Evolutionary conservation across 1,140 invertebrate species (phyloP), one percentile per base, ranked within the genome.

Genomic region (Drosophila elegans): DNA sequence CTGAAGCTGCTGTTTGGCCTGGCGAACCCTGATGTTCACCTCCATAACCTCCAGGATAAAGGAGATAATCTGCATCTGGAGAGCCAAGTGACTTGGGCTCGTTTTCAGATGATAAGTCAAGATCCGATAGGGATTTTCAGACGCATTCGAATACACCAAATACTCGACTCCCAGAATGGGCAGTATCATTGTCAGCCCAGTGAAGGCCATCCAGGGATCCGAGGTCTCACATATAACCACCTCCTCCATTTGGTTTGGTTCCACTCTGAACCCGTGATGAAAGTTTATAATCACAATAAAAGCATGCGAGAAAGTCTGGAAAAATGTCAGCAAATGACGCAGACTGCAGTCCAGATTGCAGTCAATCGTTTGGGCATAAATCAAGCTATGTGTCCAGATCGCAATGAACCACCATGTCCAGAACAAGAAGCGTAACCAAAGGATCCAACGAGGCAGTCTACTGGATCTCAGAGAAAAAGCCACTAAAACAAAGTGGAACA

Each of bases 281-380:
- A 78, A 84, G 2, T 62, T 66, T 10, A 56, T 53, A n/a, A 54
- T 16, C 42, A 89, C n/a, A 7, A 89, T 56, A 10, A 60, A 29
- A 11, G 41, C 27, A 49, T 89, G 84, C 1, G 66, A 49, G 2
- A 39, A 0, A 0, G 77, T 78, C n/a, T 59, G 48, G 25, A 34
- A 49, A 2, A 60, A 3, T 16, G 64, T 63, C n/a, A 80, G 45
- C 4, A 54, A 38, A 1, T 64, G 29, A 1, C 60, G 13, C n/a
- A 84, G 36, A 4, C 71, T n/a, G 42, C 77, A 84, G 51, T 89
- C 85, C 2, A 89, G 41, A 13, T 42, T 13, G 39, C 84, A 83
- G 4, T 64, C 25, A 1, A 32, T 4, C 3, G 6, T 0, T 38
- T 21, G 1, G 16, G 25, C 21, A 27, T 3, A 21, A 3, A 25